Evolutionary conservation across 1,140 invertebrate genomes (phyloP).

Genomic region (Cherax quadricarinatus): DNA sequence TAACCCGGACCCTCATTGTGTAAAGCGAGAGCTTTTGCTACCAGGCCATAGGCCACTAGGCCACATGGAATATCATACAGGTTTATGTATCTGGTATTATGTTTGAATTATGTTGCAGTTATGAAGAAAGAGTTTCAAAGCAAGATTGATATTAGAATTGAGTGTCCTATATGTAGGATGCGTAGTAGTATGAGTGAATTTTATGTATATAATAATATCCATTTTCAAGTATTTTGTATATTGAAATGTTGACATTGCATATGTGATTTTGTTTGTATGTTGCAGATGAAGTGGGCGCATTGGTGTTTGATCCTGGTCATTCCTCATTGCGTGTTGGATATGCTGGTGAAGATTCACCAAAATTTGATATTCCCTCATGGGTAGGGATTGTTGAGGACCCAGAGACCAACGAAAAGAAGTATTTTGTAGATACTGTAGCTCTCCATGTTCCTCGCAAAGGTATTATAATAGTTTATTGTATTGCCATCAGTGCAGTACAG

Average conservation of each 20-base stretch:
- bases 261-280: not conserved
- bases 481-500: not conserved
- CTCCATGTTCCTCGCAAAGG: constrained; percentile 92
- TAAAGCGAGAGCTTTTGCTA: no score
- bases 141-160: no score
- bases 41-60: no score
- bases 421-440: constrained; percentile 89
- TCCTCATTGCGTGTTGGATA: constrained; percentile 91
- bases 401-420: constrained; percentile 79
- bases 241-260: not conserved
- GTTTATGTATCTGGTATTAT: no score
- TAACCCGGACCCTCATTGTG: no score
- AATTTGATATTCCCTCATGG: constrained; percentile 92
- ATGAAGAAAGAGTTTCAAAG: no score
- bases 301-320: constrained; percentile 97
- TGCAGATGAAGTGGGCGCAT: constrained; percentile 96
- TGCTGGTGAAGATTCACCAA: constrained; percentile 94
- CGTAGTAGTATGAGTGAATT: no score
- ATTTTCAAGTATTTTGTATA: no score
- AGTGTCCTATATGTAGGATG: no score
- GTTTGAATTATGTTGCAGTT: no score
- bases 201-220: no score
- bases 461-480: constrained; percentile 75
- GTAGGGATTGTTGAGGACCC: constrained; percentile 85
- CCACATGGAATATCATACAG: no score